Evolutionary conservation across 92 coral and sea anemone species (phyloP), one percentile per base, ranked within the genome.

Genomic region (Phenganax stokvisi): DNA sequence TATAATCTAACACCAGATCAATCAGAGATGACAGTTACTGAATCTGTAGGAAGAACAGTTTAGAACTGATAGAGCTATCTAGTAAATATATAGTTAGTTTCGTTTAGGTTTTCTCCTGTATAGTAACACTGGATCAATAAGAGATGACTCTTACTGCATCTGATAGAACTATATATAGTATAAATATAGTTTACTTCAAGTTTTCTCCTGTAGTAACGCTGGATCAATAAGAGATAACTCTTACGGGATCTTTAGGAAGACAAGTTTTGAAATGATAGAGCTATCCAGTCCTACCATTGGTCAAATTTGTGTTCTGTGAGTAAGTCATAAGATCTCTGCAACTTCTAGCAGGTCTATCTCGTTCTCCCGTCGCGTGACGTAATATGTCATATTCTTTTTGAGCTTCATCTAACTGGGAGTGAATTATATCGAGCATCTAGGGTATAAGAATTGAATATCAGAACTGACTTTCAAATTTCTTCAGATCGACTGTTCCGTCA

Each of bases 311-410:
- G 55, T 79, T 79, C 53, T 47, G 57, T 25, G 83, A 79, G 65
- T 79, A 79, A 8, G 83, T 79, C 62, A 63, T 64, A 44, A 79
- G 83, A 79, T 79, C 83, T 79, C 65, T 63, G 69, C 83, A 79
- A 64, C 83, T 79, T 60, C 74, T 63, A 29, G 83, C 83, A 0
- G 83, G 83, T 63, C 83, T 51, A 51, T 79, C 83, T 25, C 57
- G 73, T 28, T 63, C 83, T 64, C 83, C 83, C 8, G 83, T 79
- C 31, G 83, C 83, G 16, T 64, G 74, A 51, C 83, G 83, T 52
- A 79, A 28, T 20, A 44, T 63, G 12, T 51, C 63, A 8, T 60
- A 79, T n/a, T 67, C 83, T 53, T 79, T 73, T 17, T 79, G 74
- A 51, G 74, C 74, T 79, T 79, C 83, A 0, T 51, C 62, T 6